Percentiles rank a stretch among this genome's conserved stretches.
These are phyloP conservation scores for Lerema accius DNA, from an alignment of 1,140 invertebrate genomes.

Conservation along the genomic window DNA sequence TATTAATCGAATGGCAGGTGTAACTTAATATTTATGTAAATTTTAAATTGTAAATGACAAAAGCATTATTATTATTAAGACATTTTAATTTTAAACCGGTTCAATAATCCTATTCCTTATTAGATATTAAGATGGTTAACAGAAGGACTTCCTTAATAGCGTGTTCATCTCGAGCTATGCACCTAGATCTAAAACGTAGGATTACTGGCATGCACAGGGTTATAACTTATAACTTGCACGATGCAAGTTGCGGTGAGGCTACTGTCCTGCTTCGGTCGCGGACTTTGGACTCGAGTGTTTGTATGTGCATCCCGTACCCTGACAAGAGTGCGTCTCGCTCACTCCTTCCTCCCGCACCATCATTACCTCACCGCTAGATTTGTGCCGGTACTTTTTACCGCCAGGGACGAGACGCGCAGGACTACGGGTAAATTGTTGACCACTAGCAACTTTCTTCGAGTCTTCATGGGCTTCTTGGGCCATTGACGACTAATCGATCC, in stretches of 20 bases:
- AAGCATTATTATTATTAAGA: not conserved
- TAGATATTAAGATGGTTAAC: not conserved
- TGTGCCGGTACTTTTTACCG: slow-evolving; percentile 67
- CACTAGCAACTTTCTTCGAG: slow-evolving; percentile 26
- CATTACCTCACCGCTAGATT: slow-evolving; percentile 64
- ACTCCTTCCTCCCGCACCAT: slow-evolving; percentile 50
- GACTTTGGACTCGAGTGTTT: slow-evolving; percentile 75
- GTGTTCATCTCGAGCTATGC: not conserved
- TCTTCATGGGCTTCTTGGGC: slow-evolving; percentile 3
- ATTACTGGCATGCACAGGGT: slow-evolving; percentile 7
- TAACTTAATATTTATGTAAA: not conserved
- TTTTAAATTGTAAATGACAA: too few species aligned
- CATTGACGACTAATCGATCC: slow-evolving; percentile 15
- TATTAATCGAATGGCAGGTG: too few species aligned
- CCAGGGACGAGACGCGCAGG: slow-evolving; percentile 38
- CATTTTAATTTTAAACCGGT: not conserved
- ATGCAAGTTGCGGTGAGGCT: slow-evolving; percentile 55
- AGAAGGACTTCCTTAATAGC: not conserved
- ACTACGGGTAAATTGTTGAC: slow-evolving; percentile 27
- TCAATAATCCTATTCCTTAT: not conserved
- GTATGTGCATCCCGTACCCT: slow-evolving; percentile 64
- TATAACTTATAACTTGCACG: slow-evolving; percentile 34
- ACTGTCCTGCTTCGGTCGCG: slow-evolving; percentile 63
- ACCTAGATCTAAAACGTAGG: not conserved
- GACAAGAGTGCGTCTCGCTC: slow-evolving; percentile 49